Conservation (phyloP, 2,797 vertebrate genomes). For the Enteromius thamalakanensis region DNA sequence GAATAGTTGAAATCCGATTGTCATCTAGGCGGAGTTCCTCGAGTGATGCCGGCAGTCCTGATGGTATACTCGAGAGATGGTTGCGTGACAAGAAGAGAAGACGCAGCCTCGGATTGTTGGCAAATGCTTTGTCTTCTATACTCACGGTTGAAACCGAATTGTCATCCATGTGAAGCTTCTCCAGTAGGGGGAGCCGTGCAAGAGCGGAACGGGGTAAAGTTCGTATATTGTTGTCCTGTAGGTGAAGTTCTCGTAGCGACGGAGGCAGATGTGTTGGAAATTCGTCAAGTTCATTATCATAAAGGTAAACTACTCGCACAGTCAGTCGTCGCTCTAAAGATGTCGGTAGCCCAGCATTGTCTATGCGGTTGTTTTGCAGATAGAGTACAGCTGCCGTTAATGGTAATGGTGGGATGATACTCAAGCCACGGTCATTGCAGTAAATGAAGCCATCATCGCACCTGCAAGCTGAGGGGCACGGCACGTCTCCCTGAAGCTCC, state of each 20-base stretch:
- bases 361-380: constrained; percentile 96
- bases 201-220: constrained; percentile 85
- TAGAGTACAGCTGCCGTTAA: constrained; percentile 91
- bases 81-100: constrained; percentile 92
- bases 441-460: constrained; percentile 93
- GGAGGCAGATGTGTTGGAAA: constrained; percentile 88
- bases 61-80: constrained; percentile 93
- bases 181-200: constrained; percentile 87
- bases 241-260: constrained; percentile 90
- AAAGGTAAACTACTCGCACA: constrained; percentile 90
- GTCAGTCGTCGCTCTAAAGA: constrained; percentile 81
- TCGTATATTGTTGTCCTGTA: constrained; percentile 96
- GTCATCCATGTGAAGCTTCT: constrained; percentile 94
- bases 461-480: constrained; percentile 90
- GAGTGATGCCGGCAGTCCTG: constrained; percentile 87
- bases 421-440: constrained; percentile 93
- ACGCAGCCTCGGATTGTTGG: constrained; percentile 84
- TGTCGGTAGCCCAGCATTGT: constrained; percentile 85
- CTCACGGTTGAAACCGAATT: constrained; percentile 96
- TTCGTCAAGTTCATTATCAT: constrained; percentile 91
- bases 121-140: constrained; percentile 94
- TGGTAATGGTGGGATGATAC: constrained; percentile 87
- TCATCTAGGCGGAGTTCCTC: constrained; percentile 93
- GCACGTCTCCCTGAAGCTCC: constrained; percentile 73
- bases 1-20: constrained; percentile 94